phyloP scores from a whole-genome alignment of 1,140 invertebrate species.

The Lepidurus couesii region DNA sequence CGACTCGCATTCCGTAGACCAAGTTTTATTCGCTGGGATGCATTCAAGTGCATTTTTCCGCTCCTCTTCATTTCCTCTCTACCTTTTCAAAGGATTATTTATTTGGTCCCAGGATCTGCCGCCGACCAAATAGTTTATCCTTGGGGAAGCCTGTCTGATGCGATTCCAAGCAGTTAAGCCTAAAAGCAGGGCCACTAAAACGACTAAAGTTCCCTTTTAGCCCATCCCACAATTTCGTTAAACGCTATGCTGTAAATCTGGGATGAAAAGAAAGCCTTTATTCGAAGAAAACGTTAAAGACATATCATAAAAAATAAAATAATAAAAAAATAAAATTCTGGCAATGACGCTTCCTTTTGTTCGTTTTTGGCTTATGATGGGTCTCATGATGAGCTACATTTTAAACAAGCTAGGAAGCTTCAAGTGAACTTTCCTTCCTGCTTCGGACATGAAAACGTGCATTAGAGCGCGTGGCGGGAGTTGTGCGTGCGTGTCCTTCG shows the following conservation, averaged over 20 bases:
- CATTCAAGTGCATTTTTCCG: neutral
- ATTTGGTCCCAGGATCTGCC: neutral
- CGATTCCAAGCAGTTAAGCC: slow-evolving; percentile 1
- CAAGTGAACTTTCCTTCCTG: slow-evolving; percentile 10
- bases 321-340: neutral
- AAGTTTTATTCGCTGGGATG: neutral
- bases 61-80: neutral
- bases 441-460: slow-evolving; percentile 5
- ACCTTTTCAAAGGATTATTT: slow-evolving; percentile 19
- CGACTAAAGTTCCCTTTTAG: neutral
- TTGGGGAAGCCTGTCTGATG: slow-evolving; percentile 54
- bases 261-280: neutral
- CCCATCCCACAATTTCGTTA: neutral
- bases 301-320: neutral
- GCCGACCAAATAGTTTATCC: slow-evolving; percentile 39
- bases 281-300: neutral
- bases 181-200: neutral
- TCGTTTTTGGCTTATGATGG: neutral
- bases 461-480: slow-evolving; percentile 1
- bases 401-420: neutral
- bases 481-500: neutral
- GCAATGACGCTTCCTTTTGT: neutral
- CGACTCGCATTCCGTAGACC: neutral
- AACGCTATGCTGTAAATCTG: neutral
- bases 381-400: neutral